phyloP scores from a whole-genome alignment of 2,888 invertebrate species.

The Esperia sulphurella region DNA sequence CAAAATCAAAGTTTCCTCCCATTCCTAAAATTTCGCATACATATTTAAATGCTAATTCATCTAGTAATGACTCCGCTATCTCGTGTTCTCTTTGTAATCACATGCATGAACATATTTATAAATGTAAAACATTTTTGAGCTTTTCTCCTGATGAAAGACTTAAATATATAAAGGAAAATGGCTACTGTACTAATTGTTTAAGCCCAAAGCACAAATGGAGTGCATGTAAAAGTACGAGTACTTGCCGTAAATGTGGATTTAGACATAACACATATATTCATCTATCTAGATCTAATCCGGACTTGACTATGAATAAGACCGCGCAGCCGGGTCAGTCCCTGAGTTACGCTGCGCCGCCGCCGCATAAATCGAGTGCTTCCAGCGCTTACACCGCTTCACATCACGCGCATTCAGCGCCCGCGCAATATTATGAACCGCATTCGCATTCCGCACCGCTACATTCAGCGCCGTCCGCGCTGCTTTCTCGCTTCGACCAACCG shows the following conservation, averaged over 20 bases:
- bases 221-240: not conserved
- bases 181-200: conserved; percentile 2
- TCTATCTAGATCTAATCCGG: not conserved
- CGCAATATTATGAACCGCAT: not conserved
- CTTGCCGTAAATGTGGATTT: not conserved
- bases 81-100: not conserved
- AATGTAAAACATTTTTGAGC: not conserved
- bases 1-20: not conserved
- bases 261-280: not conserved
- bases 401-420: not conserved
- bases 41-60: not conserved
- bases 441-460: not conserved
- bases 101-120: not conserved
- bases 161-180: conserved; percentile 1
- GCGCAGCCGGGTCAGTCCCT: too few relatives aligned
- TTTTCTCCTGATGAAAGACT: not conserved
- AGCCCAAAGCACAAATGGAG: not conserved
- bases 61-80: not conserved
- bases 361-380: not conserved
- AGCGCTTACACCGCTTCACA: not conserved
- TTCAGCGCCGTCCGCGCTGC: too few relatives aligned
- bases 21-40: not conserved
- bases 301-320: too few relatives aligned
- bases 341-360: not conserved
- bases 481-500: too few relatives aligned